Evolutionary conservation across 2,113 vertebrate species (phyloP).

Genomic region (Ploceus nigricollis): DNA sequence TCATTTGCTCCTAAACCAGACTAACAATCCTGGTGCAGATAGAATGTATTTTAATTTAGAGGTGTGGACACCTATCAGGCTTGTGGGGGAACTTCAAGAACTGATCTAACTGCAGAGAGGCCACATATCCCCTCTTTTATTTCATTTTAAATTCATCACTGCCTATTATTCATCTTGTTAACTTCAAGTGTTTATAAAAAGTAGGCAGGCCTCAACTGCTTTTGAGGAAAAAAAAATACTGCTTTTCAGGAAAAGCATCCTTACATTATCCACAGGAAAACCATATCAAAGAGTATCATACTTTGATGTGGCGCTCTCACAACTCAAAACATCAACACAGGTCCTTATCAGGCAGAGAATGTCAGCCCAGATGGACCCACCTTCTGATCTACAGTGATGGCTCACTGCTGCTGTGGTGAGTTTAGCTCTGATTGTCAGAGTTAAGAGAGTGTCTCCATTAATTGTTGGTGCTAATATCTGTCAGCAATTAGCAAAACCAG

Average conservation of each 20-base stretch:
- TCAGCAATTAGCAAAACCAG: background rate
- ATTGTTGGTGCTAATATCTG: background rate
- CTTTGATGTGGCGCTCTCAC: rapidly evolving
- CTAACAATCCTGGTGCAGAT: background rate
- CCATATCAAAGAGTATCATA: rapidly evolving
- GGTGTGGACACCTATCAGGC: rapidly evolving
- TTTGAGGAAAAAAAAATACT: background rate
- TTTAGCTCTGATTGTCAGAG: background rate
- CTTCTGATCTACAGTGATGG: rapidly evolving
- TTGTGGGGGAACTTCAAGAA: background rate
- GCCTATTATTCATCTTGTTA: background rate
- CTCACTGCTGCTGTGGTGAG: background rate
- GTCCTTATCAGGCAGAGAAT: background rate
- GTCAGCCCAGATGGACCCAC: background rate
- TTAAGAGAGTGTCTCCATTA: background rate
- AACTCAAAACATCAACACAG: background rate
- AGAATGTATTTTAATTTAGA: background rate
- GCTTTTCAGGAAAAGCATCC: background rate
- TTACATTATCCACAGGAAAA: background rate
- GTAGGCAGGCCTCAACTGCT: background rate
- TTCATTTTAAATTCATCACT: background rate
- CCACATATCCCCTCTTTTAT: background rate
- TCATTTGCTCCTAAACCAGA: background rate
- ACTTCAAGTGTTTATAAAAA: background rate
- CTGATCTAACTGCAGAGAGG: background rate